These are phyloP conservation scores for Mixornis gularis DNA, from an alignment of 2,113 vertebrate species.

Conservation along the genomic window DNA sequence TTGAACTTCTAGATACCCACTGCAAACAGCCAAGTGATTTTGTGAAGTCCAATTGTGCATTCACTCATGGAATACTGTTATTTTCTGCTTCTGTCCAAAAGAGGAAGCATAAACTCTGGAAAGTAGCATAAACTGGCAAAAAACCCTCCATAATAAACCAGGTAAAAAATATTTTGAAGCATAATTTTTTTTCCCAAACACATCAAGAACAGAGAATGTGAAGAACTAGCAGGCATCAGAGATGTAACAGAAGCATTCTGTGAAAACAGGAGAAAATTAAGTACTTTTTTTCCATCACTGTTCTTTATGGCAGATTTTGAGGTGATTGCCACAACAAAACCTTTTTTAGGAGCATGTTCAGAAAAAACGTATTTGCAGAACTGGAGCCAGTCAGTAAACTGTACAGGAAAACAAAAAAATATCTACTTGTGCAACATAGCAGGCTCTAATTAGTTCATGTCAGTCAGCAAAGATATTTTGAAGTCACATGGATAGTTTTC, in stretches of 20 bases:
- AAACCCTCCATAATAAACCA: background rate
- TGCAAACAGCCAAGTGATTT: background rate
- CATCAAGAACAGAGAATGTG: background rate
- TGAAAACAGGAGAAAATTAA: background rate
- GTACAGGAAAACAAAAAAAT: background rate
- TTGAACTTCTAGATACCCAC: background rate
- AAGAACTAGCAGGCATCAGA: background rate
- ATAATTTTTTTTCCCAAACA: background rate
- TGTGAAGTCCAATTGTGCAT: background rate
- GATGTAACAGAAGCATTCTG: background rate
- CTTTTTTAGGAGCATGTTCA: background rate
- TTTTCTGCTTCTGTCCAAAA: constrained; percentile 13
- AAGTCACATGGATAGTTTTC: background rate
- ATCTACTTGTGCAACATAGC: background rate
- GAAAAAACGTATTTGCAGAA: background rate
- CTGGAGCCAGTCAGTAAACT: background rate
- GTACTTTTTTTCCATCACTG: background rate
- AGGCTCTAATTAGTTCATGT: background rate
- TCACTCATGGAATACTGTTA: background rate
- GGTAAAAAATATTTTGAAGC: background rate
- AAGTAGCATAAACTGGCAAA: background rate
- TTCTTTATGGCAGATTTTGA: background rate
- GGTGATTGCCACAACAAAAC: background rate
- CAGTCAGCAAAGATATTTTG: background rate
- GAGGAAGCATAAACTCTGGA: background rate